Base-by-base conservation (phyloP, 2,888 invertebrate species). In the Oxytorus armatus region DNA sequence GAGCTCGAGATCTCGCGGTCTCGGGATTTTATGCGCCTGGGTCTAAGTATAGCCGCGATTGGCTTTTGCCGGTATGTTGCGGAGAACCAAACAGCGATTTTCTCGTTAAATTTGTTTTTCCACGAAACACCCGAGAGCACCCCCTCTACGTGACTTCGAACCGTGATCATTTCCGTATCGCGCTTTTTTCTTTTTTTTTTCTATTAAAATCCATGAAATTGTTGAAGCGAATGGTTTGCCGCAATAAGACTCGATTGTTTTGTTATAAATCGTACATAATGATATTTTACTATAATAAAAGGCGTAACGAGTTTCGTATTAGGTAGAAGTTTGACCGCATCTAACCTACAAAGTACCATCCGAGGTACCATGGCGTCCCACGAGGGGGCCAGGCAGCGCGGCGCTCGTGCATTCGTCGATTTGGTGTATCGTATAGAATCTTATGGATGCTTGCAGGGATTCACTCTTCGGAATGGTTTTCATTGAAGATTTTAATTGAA, bases 61-160 rank as follows among this genome's bases (percentile, higher is more conserved):
- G 61, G 44, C 44, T 69, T 69, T 79, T 47, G 44, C 61, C 42
- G 73, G 33, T 21, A n/a, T n/a, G 44, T 57, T 16, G 49, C 36
- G 33, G 33, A 39, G 29, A 42, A 10, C 11, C n/a, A 23, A 18
- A 7, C 25, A 23, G 57, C 21, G 11, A 53, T 55, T 77, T 55
- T 63, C 39, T 69, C 55, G 49, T 69, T 63, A 70, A 70, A 65
- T 70, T 5, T 29, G 3, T 2, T 29, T 3, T 5, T 29, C 29
- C 29, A 3, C 75, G 66, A 44, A 63, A 57, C 33, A 57, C 11
- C 2, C 5, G 5, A 4, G 10, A 7, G 29, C 14, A n/a, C n/a
- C n/a, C n/a, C 39, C 16, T 14, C 51, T 25, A 49, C 25, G 49
- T 39, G 25, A 51, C 11, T 7, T 42, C 23, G 18, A 33, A 55